Evolutionary conservation across 2,113 vertebrate genomes (phyloP), one percentile per base, ranked within the genome.

Genomic region (Isichthys henryi): DNA sequence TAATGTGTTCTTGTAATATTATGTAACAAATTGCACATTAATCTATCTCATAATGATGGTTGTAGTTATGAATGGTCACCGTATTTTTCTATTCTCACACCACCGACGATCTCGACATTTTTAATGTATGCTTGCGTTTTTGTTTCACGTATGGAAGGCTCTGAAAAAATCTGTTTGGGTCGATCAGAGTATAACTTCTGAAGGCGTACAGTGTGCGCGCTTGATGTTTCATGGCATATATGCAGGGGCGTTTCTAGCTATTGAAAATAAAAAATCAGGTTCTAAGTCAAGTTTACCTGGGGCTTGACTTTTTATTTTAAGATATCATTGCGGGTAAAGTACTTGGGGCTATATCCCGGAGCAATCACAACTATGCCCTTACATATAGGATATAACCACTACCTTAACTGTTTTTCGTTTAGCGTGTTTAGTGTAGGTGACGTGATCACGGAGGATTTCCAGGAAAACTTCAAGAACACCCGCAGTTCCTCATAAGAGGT

Each of bases 91-190:
- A 17, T 80, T 39, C 17, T 80, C 35, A 39, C 74, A 39, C 74
- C 27, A 43, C 74, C 15, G 35, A 43, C 35, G 39, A 80, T 35
- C 74, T 80, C 35, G 74, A 43, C 74, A 6, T 80, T 80, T 70
- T 70, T 13, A 70, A 70, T 70, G n/a, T 31, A 31, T 27, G n/a
- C n/a, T 31, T 70, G 62, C 27, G 10, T 70, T 66, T 66, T 70
- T 27, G 31, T 70, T 70, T 31, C 62, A 31, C n/a, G 31, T 53
- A 48, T 92, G 91, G 92, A 92, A 88, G 92, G 92, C 91, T 88
- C 92, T 93, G 87, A 93, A 92, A 93, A 93, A 91, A 92, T 91
- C 90, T 91, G 92, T 56, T 43, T 88, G 31, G 48, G 15, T 23
- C 39, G 39, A 39, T 39, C 53, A 19, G 11, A 1, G 8, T 50